Percentiles rank a stretch among this genome's conserved stretches.
These are phyloP conservation scores for Tubiluchus corallicola DNA, from an alignment of 2,888 invertebrate genomes.

Conservation along the genomic window DNA sequence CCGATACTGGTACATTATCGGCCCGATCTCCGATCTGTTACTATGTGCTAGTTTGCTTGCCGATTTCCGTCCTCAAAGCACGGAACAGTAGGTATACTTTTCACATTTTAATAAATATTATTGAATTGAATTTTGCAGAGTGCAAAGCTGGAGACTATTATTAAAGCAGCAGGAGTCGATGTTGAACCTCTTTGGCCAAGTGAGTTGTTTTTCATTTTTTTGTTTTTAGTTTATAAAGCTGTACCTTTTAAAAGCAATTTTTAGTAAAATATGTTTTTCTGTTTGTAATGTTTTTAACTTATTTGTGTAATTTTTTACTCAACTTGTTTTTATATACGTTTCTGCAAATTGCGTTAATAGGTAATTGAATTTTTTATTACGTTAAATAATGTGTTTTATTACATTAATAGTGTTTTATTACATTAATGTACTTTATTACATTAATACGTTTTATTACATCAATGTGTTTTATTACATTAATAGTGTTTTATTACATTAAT, in stretches of 20 bases:
- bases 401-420: background rate
- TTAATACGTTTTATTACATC: background rate
- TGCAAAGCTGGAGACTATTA: constrained; percentile 87
- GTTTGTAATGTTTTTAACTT: background rate
- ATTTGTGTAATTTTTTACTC: background rate
- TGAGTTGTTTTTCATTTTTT: constrained; percentile 12
- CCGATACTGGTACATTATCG: too few relatives aligned
- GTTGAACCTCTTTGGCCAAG: constrained; percentile 99
- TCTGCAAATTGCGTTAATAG: background rate
- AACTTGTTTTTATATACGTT: background rate
- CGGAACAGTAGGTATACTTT: too few relatives aligned
- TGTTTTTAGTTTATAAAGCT: background rate
- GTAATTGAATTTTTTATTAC: too few relatives aligned
- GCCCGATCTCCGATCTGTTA: too few relatives aligned
- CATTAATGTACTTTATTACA: background rate
- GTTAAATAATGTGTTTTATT: too few relatives aligned
- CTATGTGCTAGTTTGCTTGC: too few relatives aligned
- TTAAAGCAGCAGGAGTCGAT: constrained; percentile 88
- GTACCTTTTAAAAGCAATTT: background rate
- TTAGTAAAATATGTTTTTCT: background rate
- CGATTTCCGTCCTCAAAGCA: too few relatives aligned
- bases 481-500: background rate
- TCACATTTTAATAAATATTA: too few relatives aligned
- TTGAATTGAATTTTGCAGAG: constrained; percentile 43
- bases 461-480: constrained; percentile 5